These are phyloP conservation scores for Cydia strobilella DNA, from an alignment of 1,140 invertebrate species.

Conservation along the genomic window DNA sequence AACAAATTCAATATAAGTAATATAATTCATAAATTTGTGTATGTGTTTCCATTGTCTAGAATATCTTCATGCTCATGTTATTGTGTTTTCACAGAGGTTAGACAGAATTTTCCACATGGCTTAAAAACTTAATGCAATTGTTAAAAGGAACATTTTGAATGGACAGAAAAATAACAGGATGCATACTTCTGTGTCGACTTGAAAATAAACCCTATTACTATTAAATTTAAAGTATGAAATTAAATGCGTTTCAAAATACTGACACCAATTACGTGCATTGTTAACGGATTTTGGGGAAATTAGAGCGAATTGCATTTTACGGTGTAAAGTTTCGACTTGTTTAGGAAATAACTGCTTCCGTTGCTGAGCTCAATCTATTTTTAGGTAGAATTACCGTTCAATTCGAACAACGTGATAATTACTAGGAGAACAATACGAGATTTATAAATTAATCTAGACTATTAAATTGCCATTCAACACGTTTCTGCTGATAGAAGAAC, in stretches of 20 bases:
- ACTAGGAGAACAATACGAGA: too few species aligned
- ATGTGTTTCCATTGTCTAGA: too few species aligned
- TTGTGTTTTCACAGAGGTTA: background rate
- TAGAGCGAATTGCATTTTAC: conserved; percentile 5
- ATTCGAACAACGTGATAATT: too few species aligned
- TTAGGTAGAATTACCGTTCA: too few species aligned
- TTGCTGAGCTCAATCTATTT: background rate
- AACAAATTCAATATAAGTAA: too few species aligned
- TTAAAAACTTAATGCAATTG: background rate
- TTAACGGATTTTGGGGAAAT: background rate
- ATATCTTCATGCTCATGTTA: background rate
- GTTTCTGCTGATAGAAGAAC: conserved; percentile 3
- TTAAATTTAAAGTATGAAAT: background rate
- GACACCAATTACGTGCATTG: conserved; percentile 1
- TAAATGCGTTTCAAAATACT: conserved; percentile 4
- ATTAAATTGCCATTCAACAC: background rate
- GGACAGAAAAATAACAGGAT: background rate
- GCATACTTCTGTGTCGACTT: background rate
- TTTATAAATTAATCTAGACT: background rate
- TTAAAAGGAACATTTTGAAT: background rate
- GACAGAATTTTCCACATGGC: background rate
- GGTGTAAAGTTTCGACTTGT: background rate
- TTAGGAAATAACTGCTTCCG: background rate
- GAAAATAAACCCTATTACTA: background rate
- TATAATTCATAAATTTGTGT: too few species aligned